phyloP scores from a whole-genome alignment of 1,140 invertebrate genomes.

The Dreissena rostriformis region DNA sequence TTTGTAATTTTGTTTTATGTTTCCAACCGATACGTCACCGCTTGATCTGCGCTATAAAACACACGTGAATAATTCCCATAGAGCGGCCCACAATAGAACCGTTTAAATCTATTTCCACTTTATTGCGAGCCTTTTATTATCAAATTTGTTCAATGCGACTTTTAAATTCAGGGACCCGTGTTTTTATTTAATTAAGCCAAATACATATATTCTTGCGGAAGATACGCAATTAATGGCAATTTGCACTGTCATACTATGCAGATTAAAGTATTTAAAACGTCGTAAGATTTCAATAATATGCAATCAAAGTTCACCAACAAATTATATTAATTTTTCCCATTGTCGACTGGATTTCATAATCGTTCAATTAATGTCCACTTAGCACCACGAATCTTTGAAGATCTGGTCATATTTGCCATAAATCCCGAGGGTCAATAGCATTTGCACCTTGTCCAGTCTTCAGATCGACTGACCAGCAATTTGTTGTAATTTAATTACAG shows the following conservation, averaged over 20 bases:
- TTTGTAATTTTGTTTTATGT: slow-evolving; percentile 42
- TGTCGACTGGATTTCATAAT: too few species aligned
- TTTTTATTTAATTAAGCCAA: too few species aligned
- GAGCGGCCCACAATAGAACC: slow-evolving; percentile 2
- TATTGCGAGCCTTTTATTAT: neutral
- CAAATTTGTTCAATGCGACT: neutral
- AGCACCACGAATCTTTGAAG: too few species aligned
- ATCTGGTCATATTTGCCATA: neutral
- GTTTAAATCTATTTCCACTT: slow-evolving; percentile 38
- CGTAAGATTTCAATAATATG: too few species aligned
- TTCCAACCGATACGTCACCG: neutral
- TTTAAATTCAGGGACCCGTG: too few species aligned
- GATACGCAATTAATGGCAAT: too few species aligned
- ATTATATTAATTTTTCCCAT: too few species aligned
- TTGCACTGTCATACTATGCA: too few species aligned
- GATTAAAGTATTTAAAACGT: too few species aligned
- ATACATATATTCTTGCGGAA: too few species aligned
- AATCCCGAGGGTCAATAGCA: neutral
- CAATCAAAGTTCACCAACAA: too few species aligned
- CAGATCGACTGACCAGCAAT: neutral
- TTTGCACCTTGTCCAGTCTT: neutral
- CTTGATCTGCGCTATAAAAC: neutral
- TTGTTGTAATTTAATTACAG: neutral
- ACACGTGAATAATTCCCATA: neutral
- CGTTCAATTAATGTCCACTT: too few species aligned